Evolutionary conservation across 2,797 vertebrate species (phyloP), one percentile per base, ranked within the genome.

Genomic region (Austrolebias charrua): DNA sequence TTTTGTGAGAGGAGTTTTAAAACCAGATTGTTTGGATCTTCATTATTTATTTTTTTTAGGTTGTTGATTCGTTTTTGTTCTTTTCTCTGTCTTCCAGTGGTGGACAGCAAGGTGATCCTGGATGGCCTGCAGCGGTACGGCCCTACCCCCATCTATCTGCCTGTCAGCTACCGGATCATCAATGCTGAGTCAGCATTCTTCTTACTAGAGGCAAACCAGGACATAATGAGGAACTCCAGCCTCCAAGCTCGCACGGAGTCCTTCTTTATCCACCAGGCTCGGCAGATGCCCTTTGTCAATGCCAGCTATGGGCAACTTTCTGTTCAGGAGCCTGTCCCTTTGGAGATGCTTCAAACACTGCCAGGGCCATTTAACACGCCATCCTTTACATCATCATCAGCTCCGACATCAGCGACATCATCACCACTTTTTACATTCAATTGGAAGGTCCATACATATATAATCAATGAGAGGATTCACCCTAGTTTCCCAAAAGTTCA

Each of bases 301-400:
- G 95, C 93, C 64, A 98, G 92, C 84, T 98, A 95, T 0, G 97
- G 97, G 12, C 96, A 96, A 0, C 92, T 96, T 51, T 94, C 94
- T 0, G 90, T 93, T 0, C 92, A 96, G 51, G 94, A 95, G 48
- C 76, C 87, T 0, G 88, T 99, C n/a, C 94, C 96, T 6, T 90
- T 89, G 73, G 95, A 96, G 38, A 78, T 96, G 11, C 80, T 96
- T 70, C 43, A 88, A 28, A 80, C 90, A 0, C 45, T 54, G 51
- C 88, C 94, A 0, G 90, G 75, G 68, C 73, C 88, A 0, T 93
- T 95, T 13, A 92, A 86, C 8, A 66, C 88, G 0, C 76, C 84
- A 0, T 57, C 85, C 45, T 83, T 83, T 47, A 33, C 71, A 1
- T 55, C 81, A 40, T 65, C 84, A 14, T 69, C 90, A 6, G 76